A percentile compares a stretch with the other conserved stretches of the same genome.
Evolutionary conservation across 2,113 vertebrate species (phyloP).

Genomic region (Brevimyrus niger): DNA sequence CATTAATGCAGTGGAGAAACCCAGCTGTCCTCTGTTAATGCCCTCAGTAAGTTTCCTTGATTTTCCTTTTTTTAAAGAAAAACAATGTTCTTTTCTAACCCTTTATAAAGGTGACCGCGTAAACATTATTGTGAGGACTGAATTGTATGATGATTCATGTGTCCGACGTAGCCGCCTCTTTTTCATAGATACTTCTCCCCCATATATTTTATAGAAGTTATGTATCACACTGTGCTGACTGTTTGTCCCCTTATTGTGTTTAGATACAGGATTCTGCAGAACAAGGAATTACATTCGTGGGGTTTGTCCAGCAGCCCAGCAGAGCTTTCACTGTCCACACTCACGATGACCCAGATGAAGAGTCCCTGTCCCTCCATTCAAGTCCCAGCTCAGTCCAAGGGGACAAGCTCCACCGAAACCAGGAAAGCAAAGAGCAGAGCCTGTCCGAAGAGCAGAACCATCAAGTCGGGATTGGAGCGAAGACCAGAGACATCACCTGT

Average conservation of each 20-base stretch:
- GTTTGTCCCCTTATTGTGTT: conserved; percentile 41
- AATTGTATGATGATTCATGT: neutral
- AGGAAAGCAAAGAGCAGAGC: conserved; percentile 41
- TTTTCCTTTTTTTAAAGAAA: neutral
- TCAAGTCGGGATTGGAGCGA: neutral
- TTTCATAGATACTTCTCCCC: too few species aligned
- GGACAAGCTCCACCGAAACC: conserved; percentile 51
- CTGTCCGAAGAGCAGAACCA: conserved; percentile 15
- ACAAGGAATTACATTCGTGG: conserved; percentile 85
- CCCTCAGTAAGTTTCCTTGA: neutral
- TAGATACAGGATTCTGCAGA: conserved; percentile 91
- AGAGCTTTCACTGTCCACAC: conserved; percentile 45
- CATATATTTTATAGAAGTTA: neutral
- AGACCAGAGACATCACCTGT: conserved; percentile 11
- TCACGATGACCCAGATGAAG: conserved; percentile 52
- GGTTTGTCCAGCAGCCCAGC: conserved; percentile 77
- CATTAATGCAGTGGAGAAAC: neutral
- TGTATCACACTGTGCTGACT: neutral
- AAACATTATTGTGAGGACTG: neutral
- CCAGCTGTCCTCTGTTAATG: neutral
- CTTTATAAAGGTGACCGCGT: neutral
- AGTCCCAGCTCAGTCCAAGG: conserved; percentile 65
- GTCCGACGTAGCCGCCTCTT: neutral
- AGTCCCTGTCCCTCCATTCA: conserved; percentile 63
- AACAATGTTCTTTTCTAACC: neutral